Evolutionary conservation across 2,113 vertebrate species (phyloP).

Genomic region (Grallaria varia): DNA sequence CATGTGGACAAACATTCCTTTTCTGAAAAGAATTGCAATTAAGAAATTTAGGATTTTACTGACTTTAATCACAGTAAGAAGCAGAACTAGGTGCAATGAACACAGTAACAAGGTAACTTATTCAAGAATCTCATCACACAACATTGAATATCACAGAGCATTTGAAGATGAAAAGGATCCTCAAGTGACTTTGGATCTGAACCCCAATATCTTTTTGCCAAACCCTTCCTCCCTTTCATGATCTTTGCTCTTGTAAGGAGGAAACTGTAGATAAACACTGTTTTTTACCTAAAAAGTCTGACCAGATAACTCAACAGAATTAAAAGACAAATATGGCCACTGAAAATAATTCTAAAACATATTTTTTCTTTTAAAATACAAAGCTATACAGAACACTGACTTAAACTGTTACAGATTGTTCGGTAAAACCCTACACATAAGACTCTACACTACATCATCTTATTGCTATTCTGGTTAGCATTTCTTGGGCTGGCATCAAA

Average conservation of each 20-base stretch:
- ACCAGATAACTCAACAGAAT: background rate
- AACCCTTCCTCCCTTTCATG: background rate
- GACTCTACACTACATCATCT: background rate
- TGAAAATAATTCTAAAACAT: background rate
- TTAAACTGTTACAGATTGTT: background rate
- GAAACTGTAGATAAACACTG: background rate
- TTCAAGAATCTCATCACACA: background rate
- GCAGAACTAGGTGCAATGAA: background rate
- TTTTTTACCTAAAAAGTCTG: background rate
- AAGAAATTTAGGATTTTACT: background rate
- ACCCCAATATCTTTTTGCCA: background rate
- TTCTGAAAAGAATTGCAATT: slow-evolving; percentile 77
- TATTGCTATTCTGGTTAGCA: background rate
- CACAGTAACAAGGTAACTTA: background rate
- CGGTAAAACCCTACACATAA: background rate
- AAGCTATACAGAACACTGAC: background rate
- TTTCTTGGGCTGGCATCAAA: background rate
- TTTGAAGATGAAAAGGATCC: background rate
- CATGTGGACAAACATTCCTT: slow-evolving; percentile 96
- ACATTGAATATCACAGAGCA: background rate
- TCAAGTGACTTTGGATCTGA: background rate
- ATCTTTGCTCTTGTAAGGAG: background rate
- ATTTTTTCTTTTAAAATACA: background rate
- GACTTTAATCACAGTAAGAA: background rate
- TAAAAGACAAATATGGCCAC: background rate